phyloP scores from a whole-genome alignment of 1,140 invertebrate genomes.

The Bombus turneri region DNA sequence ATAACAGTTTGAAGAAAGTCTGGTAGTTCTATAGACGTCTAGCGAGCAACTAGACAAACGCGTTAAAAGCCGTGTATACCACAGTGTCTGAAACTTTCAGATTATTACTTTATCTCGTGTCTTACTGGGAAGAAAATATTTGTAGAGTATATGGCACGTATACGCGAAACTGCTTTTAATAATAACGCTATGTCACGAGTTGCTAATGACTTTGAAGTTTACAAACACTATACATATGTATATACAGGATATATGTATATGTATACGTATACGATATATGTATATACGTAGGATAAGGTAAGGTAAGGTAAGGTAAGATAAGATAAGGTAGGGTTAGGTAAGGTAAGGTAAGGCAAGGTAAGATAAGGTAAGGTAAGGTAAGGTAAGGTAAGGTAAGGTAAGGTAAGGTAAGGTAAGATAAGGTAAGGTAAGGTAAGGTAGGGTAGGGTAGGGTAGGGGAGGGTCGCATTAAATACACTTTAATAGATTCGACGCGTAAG shows the following conservation, averaged over 20 bases:
- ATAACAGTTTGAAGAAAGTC: not conserved
- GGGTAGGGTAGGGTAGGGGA: no score
- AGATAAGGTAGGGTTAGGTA: not conserved
- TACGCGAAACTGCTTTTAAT: no score
- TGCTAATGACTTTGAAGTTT: no score
- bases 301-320: no score
- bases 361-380: no score
- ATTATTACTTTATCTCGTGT: not conserved
- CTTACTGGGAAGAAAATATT: not conserved
- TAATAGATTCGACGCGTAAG: not conserved
- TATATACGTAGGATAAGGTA: no score
- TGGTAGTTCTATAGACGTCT: not conserved
- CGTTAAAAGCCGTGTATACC: not conserved
- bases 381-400: fast-evolving
- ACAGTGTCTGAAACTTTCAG: not conserved
- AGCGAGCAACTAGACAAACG: not conserved
- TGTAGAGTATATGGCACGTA: not conserved
- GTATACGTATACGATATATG: no score
- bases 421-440: not conserved
- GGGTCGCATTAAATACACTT: not conserved
- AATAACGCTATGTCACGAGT: no score
- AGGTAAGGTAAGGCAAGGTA: no score
- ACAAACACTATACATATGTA: no score
- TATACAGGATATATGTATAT: no score
- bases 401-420: no score